These are phyloP conservation scores for Copidosoma aretas DNA, from an alignment of 2,888 invertebrate genomes.

Conservation along the genomic window DNA sequence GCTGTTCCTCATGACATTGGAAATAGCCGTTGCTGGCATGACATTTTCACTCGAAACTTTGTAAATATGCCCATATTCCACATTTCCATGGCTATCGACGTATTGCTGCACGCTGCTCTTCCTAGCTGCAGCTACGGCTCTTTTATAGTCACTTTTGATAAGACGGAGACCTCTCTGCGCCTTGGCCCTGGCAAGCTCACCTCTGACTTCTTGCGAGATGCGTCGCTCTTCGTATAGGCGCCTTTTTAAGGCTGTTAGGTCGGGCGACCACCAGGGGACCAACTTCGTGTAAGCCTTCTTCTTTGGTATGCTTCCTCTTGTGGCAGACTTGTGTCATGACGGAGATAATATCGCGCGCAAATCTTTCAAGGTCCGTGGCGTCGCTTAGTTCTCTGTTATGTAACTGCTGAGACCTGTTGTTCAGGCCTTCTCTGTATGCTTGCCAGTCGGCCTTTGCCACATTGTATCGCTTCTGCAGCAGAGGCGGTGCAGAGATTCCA, in stretches of 20 bases:
- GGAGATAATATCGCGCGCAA: no score
- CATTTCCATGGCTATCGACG: neutral
- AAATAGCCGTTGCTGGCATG: neutral
- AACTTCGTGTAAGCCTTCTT: neutral
- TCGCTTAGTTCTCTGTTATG: no score
- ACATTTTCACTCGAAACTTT: neutral
- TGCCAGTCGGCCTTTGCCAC: no score
- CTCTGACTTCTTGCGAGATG: neutral
- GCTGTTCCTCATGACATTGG: neutral
- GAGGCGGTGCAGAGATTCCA: no score
- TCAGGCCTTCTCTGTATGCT: no score
- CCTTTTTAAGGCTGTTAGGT: slow-evolving; percentile 1
- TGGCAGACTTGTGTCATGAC: neutral
- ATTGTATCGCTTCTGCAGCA: no score
- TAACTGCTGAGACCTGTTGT: no score
- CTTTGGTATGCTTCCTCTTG: neutral
- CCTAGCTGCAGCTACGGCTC: no score
- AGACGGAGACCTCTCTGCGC: neutral
- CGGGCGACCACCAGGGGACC: slow-evolving; percentile 23
- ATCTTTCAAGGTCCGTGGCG: no score
- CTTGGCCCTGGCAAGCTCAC: neutral
- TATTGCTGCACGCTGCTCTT: neutral
- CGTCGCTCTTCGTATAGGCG: neutral
- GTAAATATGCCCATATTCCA: neutral
- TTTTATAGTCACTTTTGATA: neutral